These are phyloP conservation scores for Lepidocyrtoides sp. DNA, from an alignment of 2,888 invertebrate species.

Conservation along the genomic window DNA sequence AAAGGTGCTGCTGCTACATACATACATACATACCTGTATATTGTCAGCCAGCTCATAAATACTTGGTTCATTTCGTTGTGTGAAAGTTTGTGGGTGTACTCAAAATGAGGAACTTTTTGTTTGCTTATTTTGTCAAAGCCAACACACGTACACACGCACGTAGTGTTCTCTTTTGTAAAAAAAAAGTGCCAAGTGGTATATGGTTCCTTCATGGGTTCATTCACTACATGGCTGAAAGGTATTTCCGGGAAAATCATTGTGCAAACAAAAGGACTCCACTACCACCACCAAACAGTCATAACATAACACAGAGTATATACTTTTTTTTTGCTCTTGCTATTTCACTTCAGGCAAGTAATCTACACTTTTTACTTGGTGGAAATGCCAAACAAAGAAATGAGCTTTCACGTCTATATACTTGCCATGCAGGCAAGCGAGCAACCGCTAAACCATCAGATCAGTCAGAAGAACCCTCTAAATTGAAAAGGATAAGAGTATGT, in stretches of 20 bases:
- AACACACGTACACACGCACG: neutral
- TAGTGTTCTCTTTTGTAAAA: neutral
- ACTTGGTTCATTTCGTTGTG: neutral
- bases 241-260: constrained; percentile 68
- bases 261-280: constrained; percentile 52
- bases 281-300: constrained; percentile 33
- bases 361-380: neutral
- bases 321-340: neutral
- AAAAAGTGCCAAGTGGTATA: neutral
- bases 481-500: neutral
- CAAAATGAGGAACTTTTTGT: neutral
- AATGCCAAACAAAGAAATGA: constrained; percentile 42
- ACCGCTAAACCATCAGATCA: neutral
- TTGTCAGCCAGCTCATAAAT: neutral
- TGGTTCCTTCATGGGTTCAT: neutral
- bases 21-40: neutral
- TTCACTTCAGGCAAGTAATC: constrained; percentile 20
- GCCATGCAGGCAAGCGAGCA: neutral
- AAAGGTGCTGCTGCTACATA: neutral
- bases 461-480: neutral
- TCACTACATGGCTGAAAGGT: constrained; percentile 29
- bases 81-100: neutral
- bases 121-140: constrained; percentile 35
- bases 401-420: neutral
- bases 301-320: constrained; percentile 26